Base-by-base conservation (phyloP, 2,888 invertebrate genomes). In the Clanis bilineata region DNA sequence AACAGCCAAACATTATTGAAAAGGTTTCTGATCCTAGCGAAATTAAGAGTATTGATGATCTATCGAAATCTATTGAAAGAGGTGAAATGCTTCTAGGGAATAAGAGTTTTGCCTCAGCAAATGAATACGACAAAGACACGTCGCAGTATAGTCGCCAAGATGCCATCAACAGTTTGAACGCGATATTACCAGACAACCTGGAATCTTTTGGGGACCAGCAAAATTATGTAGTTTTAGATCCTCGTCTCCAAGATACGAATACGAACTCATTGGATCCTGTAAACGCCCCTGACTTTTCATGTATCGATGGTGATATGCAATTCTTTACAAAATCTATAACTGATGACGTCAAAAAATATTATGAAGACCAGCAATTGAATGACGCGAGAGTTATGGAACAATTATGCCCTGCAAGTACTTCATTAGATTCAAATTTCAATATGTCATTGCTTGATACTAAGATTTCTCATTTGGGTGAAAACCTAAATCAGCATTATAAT, bases 1-100 rank as follows among this genome's bases (percentile, higher is more conserved):
- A 93, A 68, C 92, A 92, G 71, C 92, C 92, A 0, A 90, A 90
- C 63, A 90, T 92, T n/a, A 92, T 92, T 38, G 92, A 92, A 76
- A 90, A 88, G 62, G 88, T 92, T 5, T 79, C 89, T 2, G 90
- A 92, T 64, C 91, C 90, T 1, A 90, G 88, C 64, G 89, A 90
- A 83, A 92, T 92, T 25, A 92, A 92, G 66, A 92, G 92, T 64
- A 92, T 92, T 41, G 92, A 92, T 69, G 92, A 92, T 63, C 71
- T 92, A 5, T 92, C 92, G 0, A 90, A 92, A 70, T 91, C 91
- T 3, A 91, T 92, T 64, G 90, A 90, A 66, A 78, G 89, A 62
- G 90, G 90, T 23, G 92, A 90, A 76, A 86, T 91, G 79, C 68
- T 91, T 58, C 76, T 89, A 54, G 77, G 82, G 21, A 75, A 76